Evolutionary conservation across 2,797 vertebrate species (phyloP), one percentile per base, ranked within the genome.

Genomic region (Carduelis carduelis): DNA sequence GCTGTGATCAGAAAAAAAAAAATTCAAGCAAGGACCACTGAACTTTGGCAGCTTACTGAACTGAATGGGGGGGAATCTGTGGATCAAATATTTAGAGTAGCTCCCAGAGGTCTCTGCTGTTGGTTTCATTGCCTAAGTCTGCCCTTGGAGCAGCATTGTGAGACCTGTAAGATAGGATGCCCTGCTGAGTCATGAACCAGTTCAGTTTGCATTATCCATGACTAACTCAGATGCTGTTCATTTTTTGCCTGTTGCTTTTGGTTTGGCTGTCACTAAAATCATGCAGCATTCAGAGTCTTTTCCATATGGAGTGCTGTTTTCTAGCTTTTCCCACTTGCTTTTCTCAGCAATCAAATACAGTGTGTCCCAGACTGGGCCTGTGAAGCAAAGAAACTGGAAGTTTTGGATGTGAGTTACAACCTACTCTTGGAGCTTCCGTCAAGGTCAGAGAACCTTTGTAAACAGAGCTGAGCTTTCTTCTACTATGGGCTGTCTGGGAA

Each of bases 321-420:
- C 47, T 88, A 86, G 50, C 32, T 86, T 88, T 83, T 63, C 30
- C 24, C 34, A 28, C 28, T 96, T 95, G 55, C 65, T 96, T 85
- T 97, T 97, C 96, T 95, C 96, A 99, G 99, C 98, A 99, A 99
- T 97, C 98, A 98, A 65, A 97, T 99, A 95, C 98, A 99, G 85
- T 98, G 98, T 93, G 94, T 99, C 82, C 99, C 99, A 32, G 99
- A 99, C 92, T 99, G 99, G 99, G 98, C 99, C 88, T 99, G 99
- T 97, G 99, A 99, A 98, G 98, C 99, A 97, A 99, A 98, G 95
- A 99, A 99, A 97, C 97, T 99, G 78, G 99, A 99, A 98, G 97
- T 98, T 97, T 94, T 99, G 97, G 98, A 99, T 70, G 68, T 99
- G 94, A 98, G 98, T 57, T 98, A 98, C 97, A 99, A 99, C 97